These are phyloP conservation scores for Oophaga pumilio DNA, from an alignment of 2,113 vertebrate genomes.

Conservation along the genomic window DNA sequence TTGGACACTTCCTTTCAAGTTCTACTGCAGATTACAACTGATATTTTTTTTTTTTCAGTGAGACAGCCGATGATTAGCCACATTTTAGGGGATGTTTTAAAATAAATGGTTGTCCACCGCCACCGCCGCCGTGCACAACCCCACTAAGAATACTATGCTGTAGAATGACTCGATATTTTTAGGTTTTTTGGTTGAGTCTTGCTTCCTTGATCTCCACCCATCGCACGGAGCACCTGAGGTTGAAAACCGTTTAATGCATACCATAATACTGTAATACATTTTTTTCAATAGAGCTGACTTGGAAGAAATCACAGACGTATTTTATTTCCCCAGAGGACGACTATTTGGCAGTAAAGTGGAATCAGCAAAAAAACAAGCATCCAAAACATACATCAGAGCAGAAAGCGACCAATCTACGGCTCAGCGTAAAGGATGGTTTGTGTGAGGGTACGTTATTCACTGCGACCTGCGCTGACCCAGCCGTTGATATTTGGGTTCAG, in stretches of 20 bases:
- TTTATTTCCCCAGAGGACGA: conserved; percentile 41
- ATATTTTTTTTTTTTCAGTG: neutral
- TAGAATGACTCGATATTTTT: neutral
- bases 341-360: conserved; percentile 37
- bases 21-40: neutral
- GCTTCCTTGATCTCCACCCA: neutral
- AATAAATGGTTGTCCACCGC: neutral
- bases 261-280: conserved; percentile 48
- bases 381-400: conserved; percentile 25
- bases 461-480: conserved; percentile 1
- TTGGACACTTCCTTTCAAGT: neutral
- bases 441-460: neutral
- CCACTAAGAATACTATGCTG: neutral
- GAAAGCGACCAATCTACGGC: conserved; percentile 14
- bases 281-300: conserved; percentile 39
- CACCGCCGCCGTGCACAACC: neutral
- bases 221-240: conserved; percentile 35
- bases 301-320: conserved; percentile 43
- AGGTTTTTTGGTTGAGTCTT: neutral
- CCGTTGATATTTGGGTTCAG: neutral
- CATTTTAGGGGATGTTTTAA: neutral
- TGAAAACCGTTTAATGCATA: conserved; percentile 10
- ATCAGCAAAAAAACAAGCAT: conserved; percentile 42
- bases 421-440: conserved; percentile 9
- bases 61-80: neutral